phyloP scores from a whole-genome alignment of 2,797 vertebrate genomes.

The Tarsius wallacei region DNA sequence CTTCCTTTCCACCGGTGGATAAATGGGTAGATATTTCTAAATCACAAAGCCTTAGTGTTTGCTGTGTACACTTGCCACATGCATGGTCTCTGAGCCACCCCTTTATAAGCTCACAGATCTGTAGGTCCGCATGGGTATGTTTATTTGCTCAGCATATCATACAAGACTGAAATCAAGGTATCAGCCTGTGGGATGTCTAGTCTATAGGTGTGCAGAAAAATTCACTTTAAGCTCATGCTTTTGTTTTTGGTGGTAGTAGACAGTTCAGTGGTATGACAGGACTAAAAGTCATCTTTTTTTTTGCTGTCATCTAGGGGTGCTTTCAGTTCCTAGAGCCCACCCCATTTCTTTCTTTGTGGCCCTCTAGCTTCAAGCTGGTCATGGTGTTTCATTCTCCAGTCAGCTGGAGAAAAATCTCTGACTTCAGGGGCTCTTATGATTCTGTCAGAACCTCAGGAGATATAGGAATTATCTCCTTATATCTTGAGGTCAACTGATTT shows the following conservation, averaged over 20 bases:
- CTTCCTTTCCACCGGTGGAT: too few relatives aligned
- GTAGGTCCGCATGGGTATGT: too few relatives aligned
- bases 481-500: neutral
- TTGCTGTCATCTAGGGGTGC: too few relatives aligned
- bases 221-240: too few relatives aligned
- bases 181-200: too few relatives aligned
- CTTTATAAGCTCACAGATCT: neutral
- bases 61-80: neutral
- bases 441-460: neutral
- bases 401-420: neutral
- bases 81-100: neutral
- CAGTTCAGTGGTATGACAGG: too few relatives aligned
- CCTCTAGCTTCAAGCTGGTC: neutral
- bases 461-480: neutral
- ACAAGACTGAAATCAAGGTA: neutral
- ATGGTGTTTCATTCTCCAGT: neutral
- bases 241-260: too few relatives aligned
- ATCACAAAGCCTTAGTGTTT: neutral
- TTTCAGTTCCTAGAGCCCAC: too few relatives aligned
- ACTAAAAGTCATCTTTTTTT: too few relatives aligned
- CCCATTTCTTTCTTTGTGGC: neutral
- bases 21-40: neutral
- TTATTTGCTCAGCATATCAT: neutral
- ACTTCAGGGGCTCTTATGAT: neutral
- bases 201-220: too few relatives aligned